Base-by-base conservation (phyloP, 2,888 invertebrate genomes). In the Brenthis ino region DNA sequence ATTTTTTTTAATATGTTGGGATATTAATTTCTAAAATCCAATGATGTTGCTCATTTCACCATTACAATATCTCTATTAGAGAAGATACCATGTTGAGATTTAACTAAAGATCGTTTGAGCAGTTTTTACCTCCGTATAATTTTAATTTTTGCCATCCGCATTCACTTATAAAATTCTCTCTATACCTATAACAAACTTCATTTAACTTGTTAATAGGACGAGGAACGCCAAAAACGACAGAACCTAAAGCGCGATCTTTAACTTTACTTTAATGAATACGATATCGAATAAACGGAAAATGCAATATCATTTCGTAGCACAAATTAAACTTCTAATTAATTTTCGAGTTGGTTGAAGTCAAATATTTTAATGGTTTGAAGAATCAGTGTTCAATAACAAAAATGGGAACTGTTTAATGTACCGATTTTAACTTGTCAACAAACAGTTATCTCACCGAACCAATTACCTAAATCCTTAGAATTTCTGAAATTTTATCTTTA, bases 271-370 rank as follows among this genome's bases (percentile, higher is more conserved):
- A 54, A 16, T 50, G 28, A 50, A 58, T 47, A 43, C 13, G 24
- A 58, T 24, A 47, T n/a, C 12, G n/a, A 50, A 60, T 20, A 58
- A 60, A 50, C 4, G 1, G 4, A 43, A 28, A 50, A 60, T 60
- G 50, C 50, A 12, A 60, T 60, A 3, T 28, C 28, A 2, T 28
- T 60, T 48, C 16, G 24, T 24, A 28, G 47, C 48, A 60, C 48
- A 60, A 48, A 50, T 50, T 60, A 33, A 60, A 50, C 60, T 60
- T 60, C 12, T 58, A 58, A 58, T 58, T 47, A 58, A 24, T 24
- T 60, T 50, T 16, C n/a, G 12, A 60, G 48, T 33, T 60, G 50
- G 48, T 28, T 60, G 50, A 28, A 12, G n/a, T n/a, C 12, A 50
- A 50, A 50, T 12, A 50, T 16, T 14, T 43, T 57, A 11, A 43